Percentiles rank a stretch among this genome's conserved stretches.
Evolutionary conservation across 1,140 invertebrate species (phyloP).

Genomic region (Diorhabda carinulata): DNA sequence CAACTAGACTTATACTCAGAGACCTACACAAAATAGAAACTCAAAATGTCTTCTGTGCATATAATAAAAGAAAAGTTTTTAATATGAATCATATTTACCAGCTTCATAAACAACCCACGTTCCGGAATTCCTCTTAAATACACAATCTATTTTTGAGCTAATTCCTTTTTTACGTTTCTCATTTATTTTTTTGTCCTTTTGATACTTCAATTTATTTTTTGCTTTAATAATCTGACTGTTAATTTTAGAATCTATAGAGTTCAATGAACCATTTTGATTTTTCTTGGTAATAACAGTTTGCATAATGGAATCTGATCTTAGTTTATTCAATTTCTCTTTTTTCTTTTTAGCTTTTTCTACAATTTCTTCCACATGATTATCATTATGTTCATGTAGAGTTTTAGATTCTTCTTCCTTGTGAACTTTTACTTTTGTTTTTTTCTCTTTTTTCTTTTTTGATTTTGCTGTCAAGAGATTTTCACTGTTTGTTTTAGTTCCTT

Average conservation of each 20-base stretch:
- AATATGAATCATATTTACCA: background rate
- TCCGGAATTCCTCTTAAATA: slow-evolving; percentile 41
- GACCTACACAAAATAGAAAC: no score
- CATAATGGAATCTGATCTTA: background rate
- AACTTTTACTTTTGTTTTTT: background rate
- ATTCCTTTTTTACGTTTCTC: background rate
- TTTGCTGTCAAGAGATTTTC: background rate
- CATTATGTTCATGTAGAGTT: background rate
- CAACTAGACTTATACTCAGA: no score
- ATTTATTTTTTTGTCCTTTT: background rate
- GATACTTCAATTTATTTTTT: background rate
- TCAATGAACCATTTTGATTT: background rate
- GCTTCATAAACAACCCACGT: slow-evolving; percentile 39
- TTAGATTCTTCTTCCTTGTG: background rate
- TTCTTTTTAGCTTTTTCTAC: background rate
- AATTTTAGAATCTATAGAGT: no score
- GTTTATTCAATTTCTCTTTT: background rate
- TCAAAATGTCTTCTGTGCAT: no score
- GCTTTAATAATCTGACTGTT: background rate
- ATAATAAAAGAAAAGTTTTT: no score
- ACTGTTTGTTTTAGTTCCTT: background rate
- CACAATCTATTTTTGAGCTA: slow-evolving; percentile 21
- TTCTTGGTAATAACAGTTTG: background rate
- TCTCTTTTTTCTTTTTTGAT: slow-evolving; percentile 2
- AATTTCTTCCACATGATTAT: background rate